Conservation (phyloP, 1,140 invertebrate species). For the Papilio helenus region DNA sequence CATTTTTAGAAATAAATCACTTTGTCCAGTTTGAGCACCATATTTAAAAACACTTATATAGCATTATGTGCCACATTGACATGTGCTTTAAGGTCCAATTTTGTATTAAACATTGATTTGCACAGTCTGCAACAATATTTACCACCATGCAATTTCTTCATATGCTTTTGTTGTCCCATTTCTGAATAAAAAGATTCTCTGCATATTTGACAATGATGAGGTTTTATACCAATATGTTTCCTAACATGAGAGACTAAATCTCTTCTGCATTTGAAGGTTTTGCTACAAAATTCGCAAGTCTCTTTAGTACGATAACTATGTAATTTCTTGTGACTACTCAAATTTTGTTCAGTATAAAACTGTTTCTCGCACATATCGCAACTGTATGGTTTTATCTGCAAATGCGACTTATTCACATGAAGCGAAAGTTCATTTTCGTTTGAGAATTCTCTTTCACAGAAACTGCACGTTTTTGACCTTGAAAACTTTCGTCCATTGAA, state of each 20-base stretch:
- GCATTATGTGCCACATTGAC: constrained; percentile 64
- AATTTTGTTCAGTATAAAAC: constrained; percentile 69
- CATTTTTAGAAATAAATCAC: not conserved
- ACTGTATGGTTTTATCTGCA: constrained; percentile 75
- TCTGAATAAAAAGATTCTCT: constrained; percentile 63
- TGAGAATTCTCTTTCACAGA: constrained; percentile 69
- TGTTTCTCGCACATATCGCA: constrained; percentile 75
- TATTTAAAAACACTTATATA: constrained; percentile 51
- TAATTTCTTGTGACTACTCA: constrained; percentile 67
- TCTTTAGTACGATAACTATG: constrained; percentile 64
- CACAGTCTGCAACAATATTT: constrained; percentile 67
- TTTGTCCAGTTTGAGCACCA: not conserved
- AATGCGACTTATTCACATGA: constrained; percentile 74
- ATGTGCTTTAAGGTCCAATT: constrained; percentile 63
- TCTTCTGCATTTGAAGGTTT: constrained; percentile 63
- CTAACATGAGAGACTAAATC: constrained; percentile 70
- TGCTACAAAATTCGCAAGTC: constrained; percentile 66
- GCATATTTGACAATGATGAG: constrained; percentile 65
- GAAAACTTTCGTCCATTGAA: constrained; percentile 47
- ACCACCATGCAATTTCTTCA: constrained; percentile 68
- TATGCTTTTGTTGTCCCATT: constrained; percentile 59
- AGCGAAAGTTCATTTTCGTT: constrained; percentile 69
- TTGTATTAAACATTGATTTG: constrained; percentile 59
- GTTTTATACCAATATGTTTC: constrained; percentile 70
- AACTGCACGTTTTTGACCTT: constrained; percentile 63